These are phyloP conservation scores for Coreius guichenoti DNA, from an alignment of 2,797 vertebrate genomes.

Conservation along the genomic window DNA sequence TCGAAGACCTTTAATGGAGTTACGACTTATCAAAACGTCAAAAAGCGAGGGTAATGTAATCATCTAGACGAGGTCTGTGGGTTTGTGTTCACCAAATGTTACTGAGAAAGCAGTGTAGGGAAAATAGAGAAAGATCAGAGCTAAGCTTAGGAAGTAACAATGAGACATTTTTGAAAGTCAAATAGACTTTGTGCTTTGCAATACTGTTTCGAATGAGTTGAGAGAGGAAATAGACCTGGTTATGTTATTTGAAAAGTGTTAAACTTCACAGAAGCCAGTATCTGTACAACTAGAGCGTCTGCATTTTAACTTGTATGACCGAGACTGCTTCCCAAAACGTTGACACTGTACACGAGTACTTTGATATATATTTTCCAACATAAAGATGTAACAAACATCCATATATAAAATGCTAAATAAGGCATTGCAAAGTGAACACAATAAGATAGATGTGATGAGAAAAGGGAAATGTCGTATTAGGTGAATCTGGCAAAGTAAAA, in stretches of 20 bases:
- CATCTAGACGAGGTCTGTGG: not conserved
- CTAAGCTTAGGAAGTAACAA: conserved; percentile 6
- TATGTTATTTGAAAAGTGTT: not conserved
- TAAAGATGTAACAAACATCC: conserved; percentile 72
- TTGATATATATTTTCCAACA: conserved; percentile 68
- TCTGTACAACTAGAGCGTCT: conserved; percentile 56
- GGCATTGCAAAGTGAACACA: conserved; percentile 76
- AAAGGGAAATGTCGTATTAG: conserved; percentile 74
- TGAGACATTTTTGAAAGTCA: conserved; percentile 12
- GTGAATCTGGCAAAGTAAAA: conserved; percentile 81
- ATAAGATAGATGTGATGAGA: conserved; percentile 64
- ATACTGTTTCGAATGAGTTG: conserved; percentile 21
- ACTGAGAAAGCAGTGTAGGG: not conserved
- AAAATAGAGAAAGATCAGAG: not conserved
- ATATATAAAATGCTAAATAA: conserved; percentile 78
- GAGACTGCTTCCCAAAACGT: conserved; percentile 57
- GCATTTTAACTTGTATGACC: conserved; percentile 41
- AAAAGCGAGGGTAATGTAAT: conserved; percentile 9
- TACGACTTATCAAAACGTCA: not conserved
- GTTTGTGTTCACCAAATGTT: conserved; percentile 19
- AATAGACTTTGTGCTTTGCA: conserved; percentile 46
- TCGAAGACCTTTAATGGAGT: conserved; percentile 57
- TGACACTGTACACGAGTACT: conserved; percentile 63
- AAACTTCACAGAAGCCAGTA: conserved; percentile 45
- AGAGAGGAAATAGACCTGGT: not conserved